Base-by-base conservation (phyloP, 2,888 invertebrate genomes). In the Eristalis pertinax region DNA sequence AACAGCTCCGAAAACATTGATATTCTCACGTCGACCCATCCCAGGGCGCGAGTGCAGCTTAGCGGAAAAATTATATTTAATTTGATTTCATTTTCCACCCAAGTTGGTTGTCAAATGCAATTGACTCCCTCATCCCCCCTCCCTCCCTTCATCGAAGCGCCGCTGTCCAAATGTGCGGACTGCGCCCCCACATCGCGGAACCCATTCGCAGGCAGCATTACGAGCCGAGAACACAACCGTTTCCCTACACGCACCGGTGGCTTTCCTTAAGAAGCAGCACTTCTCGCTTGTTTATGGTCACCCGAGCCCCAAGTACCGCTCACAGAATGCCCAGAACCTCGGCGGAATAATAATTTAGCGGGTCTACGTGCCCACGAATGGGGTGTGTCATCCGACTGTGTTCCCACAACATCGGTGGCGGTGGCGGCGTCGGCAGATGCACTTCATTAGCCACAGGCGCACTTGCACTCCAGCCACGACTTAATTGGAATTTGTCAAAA, bases 401-500 rank as follows among this genome's bases (percentile, higher is more conserved):
- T 87, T 87, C 87, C 87, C 87, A 87, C 84, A 87, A 83, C 67
- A 63, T 67, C 72, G 74, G 86, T 70, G 79, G 83, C 78, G 13
- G 83, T 75, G 13, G 38, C 38, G 19, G 50, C 73, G n/a, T n/a
- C n/a, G n/a, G n/a, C n/a, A n/a, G 87, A 87, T 87, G 67, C 87
- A 87, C 84, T 73, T 87, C 87, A 87, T 87, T 87, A 87, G 79
- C 68, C 83, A 79, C 62, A 72, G 68, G 83, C 70, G 64, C 79
- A 75, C 79, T 76, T 82, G 85, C 69, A 58, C 74, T 22, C 70
- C 50, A 19, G 32, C 60, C 82, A 63, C 75, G 76, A 75, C 68
- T 87, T 79, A 87, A 87, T 87, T 87, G 83, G 83, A 75, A 80
- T 73, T 75, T 87, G 84, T 75, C 82, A 79, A 83, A 83, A 83